A percentile compares a stretch with the other conserved stretches of the same genome.
phyloP scores from a whole-genome alignment of 2,113 vertebrate species.

The Smithornis capensis region DNA sequence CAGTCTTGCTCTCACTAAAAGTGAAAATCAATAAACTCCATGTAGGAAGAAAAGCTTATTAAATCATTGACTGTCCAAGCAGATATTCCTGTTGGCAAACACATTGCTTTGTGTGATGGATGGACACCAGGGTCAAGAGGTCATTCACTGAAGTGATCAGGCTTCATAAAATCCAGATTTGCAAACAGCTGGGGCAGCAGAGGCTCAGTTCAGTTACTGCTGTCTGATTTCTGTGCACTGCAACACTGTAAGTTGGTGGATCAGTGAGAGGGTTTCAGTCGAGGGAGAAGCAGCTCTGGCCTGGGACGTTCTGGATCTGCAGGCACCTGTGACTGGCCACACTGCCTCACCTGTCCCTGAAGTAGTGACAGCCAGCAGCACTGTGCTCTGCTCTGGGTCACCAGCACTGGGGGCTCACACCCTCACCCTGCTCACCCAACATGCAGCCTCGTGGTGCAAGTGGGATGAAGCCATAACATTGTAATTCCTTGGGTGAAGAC shows the following conservation, averaged over 20 bases:
- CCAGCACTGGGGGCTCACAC: fast-evolving
- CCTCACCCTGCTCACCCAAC: neutral
- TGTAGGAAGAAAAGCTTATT: slow-evolving; percentile 43
- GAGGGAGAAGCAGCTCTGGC: neutral
- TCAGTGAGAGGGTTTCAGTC: neutral
- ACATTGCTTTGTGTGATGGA: slow-evolving; percentile 20
- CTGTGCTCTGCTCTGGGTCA: fast-evolving
- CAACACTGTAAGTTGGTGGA: fast-evolving
- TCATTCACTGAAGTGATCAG: neutral
- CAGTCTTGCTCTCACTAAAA: slow-evolving; percentile 3
- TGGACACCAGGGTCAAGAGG: neutral
- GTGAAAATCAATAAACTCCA: slow-evolving; percentile 25
- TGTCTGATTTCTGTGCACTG: neutral
- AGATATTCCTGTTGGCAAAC: slow-evolving; percentile 2
- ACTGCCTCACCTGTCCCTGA: fast-evolving
- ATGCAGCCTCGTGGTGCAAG: neutral
- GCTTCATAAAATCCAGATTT: slow-evolving; percentile 25
- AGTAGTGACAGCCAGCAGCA: neutral
- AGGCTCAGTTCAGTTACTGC: neutral
- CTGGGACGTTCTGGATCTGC: fast-evolving
- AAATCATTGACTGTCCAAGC: slow-evolving; percentile 9
- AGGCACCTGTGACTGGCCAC: fast-evolving
- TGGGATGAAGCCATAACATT: neutral
- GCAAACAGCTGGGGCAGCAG: neutral
- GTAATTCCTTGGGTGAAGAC: neutral